Percentiles rank a stretch among this genome's conserved stretches.
phyloP scores from a whole-genome alignment of 2,797 vertebrate genomes.

The Epinephelus coioides region DNA sequence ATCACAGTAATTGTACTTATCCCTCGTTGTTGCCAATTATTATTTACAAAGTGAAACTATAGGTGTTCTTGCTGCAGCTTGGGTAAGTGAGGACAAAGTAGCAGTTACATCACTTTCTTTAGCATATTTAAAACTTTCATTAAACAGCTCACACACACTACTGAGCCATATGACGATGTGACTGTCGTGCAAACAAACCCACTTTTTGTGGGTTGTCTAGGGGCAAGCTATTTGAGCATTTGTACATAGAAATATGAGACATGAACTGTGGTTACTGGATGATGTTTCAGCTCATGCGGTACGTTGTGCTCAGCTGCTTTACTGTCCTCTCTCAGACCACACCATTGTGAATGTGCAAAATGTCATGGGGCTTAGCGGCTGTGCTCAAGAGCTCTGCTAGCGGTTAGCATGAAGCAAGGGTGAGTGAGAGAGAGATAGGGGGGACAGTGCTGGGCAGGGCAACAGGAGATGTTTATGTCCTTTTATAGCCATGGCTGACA shows the following conservation, averaged over 20 bases:
- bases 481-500: slow-evolving; percentile 89
- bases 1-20: background rate
- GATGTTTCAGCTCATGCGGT: slow-evolving; percentile 27
- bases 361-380: slow-evolving; percentile 76
- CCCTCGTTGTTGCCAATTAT: background rate
- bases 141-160: background rate
- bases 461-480: slow-evolving; percentile 84
- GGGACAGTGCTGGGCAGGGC: slow-evolving; percentile 60
- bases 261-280: slow-evolving; percentile 7
- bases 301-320: slow-evolving; percentile 31
- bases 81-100: slow-evolving; percentile 7
- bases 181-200: slow-evolving; percentile 2
- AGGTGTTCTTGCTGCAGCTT: background rate
- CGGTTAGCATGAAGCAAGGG: slow-evolving; percentile 66
- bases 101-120: slow-evolving; percentile 16
- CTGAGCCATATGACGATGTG: background rate
- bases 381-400: slow-evolving; percentile 74
- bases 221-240: background rate
- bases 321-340: slow-evolving; percentile 48
- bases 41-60: background rate
- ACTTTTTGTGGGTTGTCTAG: slow-evolving; percentile 15
- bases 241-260: background rate
- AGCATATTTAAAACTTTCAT: background rate
- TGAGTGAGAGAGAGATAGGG: slow-evolving; percentile 23
- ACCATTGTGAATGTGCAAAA: slow-evolving; percentile 69